These are phyloP conservation scores for Pinctada fucata DNA, from an alignment of 2,888 invertebrate genomes.

Conservation along the genomic window DNA sequence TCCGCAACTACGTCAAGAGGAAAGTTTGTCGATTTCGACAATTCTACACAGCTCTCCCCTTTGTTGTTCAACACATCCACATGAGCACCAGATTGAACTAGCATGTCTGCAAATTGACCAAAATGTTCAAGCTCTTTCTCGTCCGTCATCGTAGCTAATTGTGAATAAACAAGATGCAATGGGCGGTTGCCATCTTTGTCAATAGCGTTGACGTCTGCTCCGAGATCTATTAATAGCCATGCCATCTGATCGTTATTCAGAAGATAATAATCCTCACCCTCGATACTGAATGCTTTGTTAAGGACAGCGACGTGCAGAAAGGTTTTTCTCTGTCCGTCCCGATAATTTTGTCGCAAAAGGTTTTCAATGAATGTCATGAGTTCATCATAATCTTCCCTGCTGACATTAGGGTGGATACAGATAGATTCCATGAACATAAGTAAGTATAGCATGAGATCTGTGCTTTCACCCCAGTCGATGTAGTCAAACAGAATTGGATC, in stretches of 20 bases:
- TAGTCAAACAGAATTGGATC: not conserved
- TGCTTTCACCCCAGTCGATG: not conserved
- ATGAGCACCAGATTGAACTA: not conserved
- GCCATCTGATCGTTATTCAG: not conserved
- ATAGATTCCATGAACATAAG: not conserved
- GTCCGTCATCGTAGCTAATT: not conserved
- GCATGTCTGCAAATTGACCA: not conserved
- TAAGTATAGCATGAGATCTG: not conserved
- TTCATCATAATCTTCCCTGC: not conserved
- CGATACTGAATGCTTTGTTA: not conserved
- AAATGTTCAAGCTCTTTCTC: not conserved
- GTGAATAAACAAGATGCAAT: not conserved
- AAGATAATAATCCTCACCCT: not conserved
- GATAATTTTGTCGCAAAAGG: not conserved
- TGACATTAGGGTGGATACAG: not conserved
- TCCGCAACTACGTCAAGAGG: not conserved
- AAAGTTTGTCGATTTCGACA: not conserved
- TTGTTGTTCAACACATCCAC: not conserved
- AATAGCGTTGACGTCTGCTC: not conserved
- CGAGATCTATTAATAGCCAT: not conserved
- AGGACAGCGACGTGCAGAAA: not conserved
- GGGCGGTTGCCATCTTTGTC: not conserved
- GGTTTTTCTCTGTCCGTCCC: not conserved
- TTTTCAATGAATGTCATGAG: not conserved
- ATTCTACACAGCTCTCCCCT: not conserved